Evolutionary conservation across 2,113 vertebrate species (phyloP).

Genomic region (Thamnaconus septentrionalis): DNA sequence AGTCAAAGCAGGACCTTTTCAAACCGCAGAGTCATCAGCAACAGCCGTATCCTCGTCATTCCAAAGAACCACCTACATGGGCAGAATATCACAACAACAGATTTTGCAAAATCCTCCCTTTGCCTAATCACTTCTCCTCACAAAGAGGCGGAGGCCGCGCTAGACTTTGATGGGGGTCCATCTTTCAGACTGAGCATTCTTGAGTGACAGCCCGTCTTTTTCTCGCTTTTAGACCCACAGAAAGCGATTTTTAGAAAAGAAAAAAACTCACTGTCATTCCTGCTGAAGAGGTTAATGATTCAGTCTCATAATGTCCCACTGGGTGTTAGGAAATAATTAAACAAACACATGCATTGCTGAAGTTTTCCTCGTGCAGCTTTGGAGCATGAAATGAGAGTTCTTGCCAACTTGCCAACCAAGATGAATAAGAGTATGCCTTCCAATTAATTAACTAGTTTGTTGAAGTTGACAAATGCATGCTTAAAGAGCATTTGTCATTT

Average conservation of each 20-base stretch:
- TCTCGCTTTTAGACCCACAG: conserved; percentile 48
- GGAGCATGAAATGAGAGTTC: no score
- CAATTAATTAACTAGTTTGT: no score
- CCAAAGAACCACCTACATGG: background rate
- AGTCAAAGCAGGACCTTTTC: background rate
- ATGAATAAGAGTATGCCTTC: no score
- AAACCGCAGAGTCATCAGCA: background rate
- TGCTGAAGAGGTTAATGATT: conserved; percentile 7
- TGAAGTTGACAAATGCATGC: no score
- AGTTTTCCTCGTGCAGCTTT: no score
- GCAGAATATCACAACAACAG: background rate
- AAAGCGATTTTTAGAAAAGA: background rate
- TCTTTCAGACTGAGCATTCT: conserved; percentile 58
- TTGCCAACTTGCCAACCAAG: no score
- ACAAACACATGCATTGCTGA: no score
- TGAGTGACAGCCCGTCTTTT: conserved; percentile 63
- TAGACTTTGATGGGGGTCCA: conserved; percentile 20
- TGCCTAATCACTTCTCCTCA: conserved; percentile 15
- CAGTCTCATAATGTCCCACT: no score
- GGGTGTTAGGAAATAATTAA: no score
- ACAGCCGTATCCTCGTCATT: background rate
- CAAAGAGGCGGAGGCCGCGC: background rate
- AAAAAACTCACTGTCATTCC: conserved; percentile 37
- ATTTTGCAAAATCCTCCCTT: conserved; percentile 7
- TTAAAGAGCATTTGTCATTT: no score